Conservation (phyloP, 2,113 vertebrate genomes). For the Lipotes vexillifer region DNA sequence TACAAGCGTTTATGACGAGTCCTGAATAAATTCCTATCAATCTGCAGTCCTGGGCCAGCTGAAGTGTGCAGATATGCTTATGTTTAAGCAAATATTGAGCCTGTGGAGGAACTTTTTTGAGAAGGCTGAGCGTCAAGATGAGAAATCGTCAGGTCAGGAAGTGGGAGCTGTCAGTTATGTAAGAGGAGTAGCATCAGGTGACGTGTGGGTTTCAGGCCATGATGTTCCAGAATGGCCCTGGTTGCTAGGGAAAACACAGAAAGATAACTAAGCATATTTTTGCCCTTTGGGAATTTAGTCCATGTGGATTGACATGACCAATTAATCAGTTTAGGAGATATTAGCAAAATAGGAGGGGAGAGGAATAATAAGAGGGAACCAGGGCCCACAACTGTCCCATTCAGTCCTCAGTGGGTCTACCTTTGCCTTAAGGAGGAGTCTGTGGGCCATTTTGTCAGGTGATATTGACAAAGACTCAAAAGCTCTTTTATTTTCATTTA, state of each 20-base stretch:
- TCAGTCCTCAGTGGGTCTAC: not conserved
- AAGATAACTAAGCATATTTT: not conserved
- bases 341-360: not conserved
- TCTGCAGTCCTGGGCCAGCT: not conserved
- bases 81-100: not conserved
- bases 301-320: not conserved
- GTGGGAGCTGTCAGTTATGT: not conserved
- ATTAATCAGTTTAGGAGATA: not conserved
- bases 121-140: not conserved
- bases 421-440: not conserved
- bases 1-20: too few species aligned
- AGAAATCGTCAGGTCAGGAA: not conserved
- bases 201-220: not conserved
- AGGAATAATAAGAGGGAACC: not conserved
- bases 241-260: not conserved
- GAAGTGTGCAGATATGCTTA: not conserved
- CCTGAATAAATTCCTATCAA: not conserved
- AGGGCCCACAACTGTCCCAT: fast-evolving
- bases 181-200: fast-evolving
- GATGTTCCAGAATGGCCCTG: not conserved
- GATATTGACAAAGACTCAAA: not conserved
- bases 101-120: not conserved
- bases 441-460: not conserved
- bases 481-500: not conserved
- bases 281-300: not conserved